Percentiles rank a stretch among this genome's conserved stretches.
Conservation (phyloP, 2,888 invertebrate species). For the Chromoteleia sp. region DNA sequence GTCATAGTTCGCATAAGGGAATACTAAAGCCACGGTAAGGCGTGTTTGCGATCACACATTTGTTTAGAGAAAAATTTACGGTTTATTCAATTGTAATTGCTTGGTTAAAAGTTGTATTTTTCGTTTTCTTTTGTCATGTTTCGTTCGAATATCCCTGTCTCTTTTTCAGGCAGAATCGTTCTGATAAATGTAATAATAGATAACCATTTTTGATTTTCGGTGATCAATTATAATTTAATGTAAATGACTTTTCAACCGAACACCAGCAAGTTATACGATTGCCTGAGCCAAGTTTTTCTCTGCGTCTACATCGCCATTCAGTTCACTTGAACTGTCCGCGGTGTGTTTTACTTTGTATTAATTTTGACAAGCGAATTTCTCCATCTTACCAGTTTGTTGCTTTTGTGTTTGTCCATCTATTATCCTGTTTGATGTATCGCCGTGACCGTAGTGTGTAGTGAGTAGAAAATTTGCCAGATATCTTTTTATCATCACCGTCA, state of each 20-base stretch:
- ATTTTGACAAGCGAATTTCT: slow-evolving; percentile 65
- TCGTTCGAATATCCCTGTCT: slow-evolving; percentile 48
- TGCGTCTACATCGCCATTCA: slow-evolving; percentile 55
- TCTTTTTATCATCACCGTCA: slow-evolving; percentile 83
- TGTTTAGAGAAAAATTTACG: slow-evolving; percentile 58
- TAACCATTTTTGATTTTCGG: background rate
- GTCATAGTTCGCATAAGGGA: slow-evolving; percentile 1
- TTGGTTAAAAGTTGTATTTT: slow-evolving; percentile 36
- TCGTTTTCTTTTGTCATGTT: background rate
- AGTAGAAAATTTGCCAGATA: slow-evolving; percentile 83
- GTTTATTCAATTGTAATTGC: slow-evolving; percentile 63
- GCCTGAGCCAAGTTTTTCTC: slow-evolving; percentile 69
- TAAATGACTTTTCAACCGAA: slow-evolving; percentile 23
- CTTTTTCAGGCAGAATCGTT: slow-evolving; percentile 60
- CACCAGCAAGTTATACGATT: slow-evolving; percentile 62
- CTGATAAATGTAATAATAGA: slow-evolving; percentile 4
- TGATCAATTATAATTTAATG: slow-evolving; percentile 3
- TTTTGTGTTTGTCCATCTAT: slow-evolving; percentile 82
- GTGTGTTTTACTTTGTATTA: slow-evolving; percentile 63
- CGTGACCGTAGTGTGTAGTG: slow-evolving; percentile 83
- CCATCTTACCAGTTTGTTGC: slow-evolving; percentile 79
- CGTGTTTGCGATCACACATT: slow-evolving; percentile 41
- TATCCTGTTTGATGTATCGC: slow-evolving; percentile 80
- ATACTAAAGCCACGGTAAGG: background rate
- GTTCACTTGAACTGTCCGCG: slow-evolving; percentile 57